Percentiles rank a stretch among this genome's conserved stretches.
These are phyloP conservation scores for Esox lucius DNA, from an alignment of 2,797 vertebrate species.

Conservation along the genomic window DNA sequence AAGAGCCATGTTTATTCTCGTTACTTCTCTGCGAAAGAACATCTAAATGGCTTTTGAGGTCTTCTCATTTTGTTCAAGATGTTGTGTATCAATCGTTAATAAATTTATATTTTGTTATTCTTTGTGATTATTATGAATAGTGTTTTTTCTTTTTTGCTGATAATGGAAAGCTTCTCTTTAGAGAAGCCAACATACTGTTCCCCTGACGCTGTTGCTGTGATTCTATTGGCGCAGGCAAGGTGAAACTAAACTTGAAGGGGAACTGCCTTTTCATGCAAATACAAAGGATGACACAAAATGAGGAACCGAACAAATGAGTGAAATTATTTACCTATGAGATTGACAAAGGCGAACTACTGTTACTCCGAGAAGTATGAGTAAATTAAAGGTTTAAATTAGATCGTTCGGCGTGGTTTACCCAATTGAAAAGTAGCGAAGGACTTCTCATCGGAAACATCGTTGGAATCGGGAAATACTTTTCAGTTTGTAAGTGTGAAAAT, in stretches of 20 bases:
- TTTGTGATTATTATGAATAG: neutral
- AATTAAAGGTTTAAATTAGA: neutral
- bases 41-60: neutral
- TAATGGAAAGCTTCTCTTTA: neutral
- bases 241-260: slow-evolving; percentile 30
- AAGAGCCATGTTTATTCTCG: neutral
- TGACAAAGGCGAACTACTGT: neutral
- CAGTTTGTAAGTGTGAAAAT: neutral
- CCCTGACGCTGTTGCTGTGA: neutral
- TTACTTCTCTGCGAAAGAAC: neutral
- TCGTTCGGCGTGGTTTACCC: neutral
- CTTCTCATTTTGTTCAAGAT: neutral
- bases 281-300: slow-evolving; percentile 28
- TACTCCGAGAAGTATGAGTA: neutral
- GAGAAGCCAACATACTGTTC: neutral
- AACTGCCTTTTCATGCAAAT: slow-evolving; percentile 32
- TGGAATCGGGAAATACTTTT: neutral
- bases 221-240: slow-evolving; percentile 26
- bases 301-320: slow-evolving; percentile 35
- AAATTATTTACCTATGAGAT: neutral
- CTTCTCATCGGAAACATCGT: neutral
- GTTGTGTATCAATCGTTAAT: neutral
- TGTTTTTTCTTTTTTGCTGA: neutral
- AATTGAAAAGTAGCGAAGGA: neutral
- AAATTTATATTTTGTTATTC: neutral